These are phyloP conservation scores for Hiodon alosoides DNA, from an alignment of 2,113 vertebrate genomes.

Conservation along the genomic window DNA sequence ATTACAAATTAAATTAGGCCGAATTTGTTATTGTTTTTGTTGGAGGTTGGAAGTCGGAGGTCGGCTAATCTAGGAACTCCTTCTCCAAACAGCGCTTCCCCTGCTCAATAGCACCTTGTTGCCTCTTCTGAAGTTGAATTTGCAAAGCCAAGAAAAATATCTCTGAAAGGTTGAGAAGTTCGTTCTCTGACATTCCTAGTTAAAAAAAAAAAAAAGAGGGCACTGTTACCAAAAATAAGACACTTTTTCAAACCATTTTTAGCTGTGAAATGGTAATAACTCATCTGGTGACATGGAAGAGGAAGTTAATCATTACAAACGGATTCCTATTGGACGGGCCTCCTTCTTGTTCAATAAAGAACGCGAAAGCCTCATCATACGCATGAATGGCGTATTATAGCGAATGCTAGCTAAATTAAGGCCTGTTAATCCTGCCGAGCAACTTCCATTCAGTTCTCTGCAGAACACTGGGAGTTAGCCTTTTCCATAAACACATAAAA, in stretches of 20 bases:
- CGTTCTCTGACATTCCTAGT: slow-evolving; percentile 27
- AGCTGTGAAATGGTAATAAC: slow-evolving; percentile 29
- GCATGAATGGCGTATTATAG: slow-evolving; percentile 24
- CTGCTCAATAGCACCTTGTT: slow-evolving; percentile 72
- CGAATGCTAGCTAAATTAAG: slow-evolving; percentile 25
- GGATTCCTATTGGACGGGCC: slow-evolving; percentile 20
- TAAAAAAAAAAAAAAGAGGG: slow-evolving; percentile 7
- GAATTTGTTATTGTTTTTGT: slow-evolving; percentile 52
- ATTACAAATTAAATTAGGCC: slow-evolving; percentile 27
- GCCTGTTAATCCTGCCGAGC: slow-evolving; percentile 32
- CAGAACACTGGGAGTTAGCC: slow-evolving; percentile 15
- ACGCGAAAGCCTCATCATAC: slow-evolving; percentile 18
- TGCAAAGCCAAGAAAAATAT: slow-evolving; percentile 66
- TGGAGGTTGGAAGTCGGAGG: slow-evolving; percentile 54
- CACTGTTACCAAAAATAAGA: slow-evolving; percentile 20
- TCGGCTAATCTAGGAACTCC: slow-evolving; percentile 21
- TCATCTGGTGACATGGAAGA: slow-evolving; percentile 24
- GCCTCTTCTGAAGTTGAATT: slow-evolving; percentile 61
- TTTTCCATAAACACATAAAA: slow-evolving; percentile 33
- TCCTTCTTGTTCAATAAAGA: slow-evolving; percentile 1
- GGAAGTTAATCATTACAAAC: slow-evolving; percentile 33
- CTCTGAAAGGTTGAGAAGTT: slow-evolving; percentile 31
- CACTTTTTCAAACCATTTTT: slow-evolving; percentile 2
- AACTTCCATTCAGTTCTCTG: slow-evolving; percentile 3
- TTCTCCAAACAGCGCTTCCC: slow-evolving; percentile 28